phyloP scores from a whole-genome alignment of 1,140 invertebrate species.

The Drosophila parvula region DNA sequence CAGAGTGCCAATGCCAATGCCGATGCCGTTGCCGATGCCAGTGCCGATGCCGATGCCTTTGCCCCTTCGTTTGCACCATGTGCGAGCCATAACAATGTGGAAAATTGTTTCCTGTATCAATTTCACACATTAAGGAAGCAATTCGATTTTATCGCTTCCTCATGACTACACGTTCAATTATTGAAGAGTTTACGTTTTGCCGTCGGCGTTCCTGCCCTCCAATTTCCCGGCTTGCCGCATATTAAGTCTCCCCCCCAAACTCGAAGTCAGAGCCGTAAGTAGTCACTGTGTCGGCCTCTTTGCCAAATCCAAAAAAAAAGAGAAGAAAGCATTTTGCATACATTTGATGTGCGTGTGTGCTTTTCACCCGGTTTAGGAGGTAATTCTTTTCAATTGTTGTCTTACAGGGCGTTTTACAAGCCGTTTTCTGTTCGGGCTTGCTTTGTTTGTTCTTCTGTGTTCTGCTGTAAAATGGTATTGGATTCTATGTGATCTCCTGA shows the following conservation, averaged over 20 bases:
- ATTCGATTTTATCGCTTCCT: constrained; percentile 83
- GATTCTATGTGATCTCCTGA: neutral
- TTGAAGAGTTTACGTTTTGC: constrained; percentile 81
- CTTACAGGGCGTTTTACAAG: constrained; percentile 70
- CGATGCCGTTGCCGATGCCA: neutral
- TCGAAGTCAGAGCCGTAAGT: constrained; percentile 33
- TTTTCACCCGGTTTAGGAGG: constrained; percentile 41
- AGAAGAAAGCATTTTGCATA: constrained; percentile 46
- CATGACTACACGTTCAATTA: constrained; percentile 83
- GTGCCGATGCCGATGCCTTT: constrained; percentile 17
- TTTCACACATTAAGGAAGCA: constrained; percentile 83
- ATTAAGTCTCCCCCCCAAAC: neutral
- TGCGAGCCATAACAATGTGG: constrained; percentile 81
- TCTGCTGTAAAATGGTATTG: neutral
- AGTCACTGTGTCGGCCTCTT: constrained; percentile 41
- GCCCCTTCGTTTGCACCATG: constrained; percentile 62
- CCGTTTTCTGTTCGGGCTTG: constrained; percentile 43
- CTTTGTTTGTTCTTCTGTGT: neutral
- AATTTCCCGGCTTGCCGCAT: neutral
- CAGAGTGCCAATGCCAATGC: constrained; percentile 16
- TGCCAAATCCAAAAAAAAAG: constrained; percentile 24
- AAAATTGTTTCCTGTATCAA: constrained; percentile 84
- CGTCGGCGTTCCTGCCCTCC: constrained; percentile 23
- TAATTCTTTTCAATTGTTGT: constrained; percentile 80
- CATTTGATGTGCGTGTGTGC: constrained; percentile 29